Evolutionary conservation across 2,797 vertebrate species (phyloP).

Genomic region (Melanotaenia trifasciata): DNA sequence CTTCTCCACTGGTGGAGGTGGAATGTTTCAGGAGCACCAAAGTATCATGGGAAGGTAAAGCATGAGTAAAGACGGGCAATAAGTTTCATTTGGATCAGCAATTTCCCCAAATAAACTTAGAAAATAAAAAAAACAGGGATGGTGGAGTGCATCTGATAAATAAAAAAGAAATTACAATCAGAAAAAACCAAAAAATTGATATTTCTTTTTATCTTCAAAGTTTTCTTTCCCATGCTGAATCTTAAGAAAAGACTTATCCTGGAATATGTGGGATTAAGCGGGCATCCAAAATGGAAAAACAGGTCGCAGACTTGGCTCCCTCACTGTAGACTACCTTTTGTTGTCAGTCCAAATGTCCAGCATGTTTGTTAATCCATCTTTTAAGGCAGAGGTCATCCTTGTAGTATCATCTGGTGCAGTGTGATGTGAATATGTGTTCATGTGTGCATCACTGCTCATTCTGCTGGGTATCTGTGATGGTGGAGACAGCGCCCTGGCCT

Average conservation of each 20-base stretch:
- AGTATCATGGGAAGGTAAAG: conserved; percentile 26
- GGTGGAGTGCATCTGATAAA: conserved; percentile 11
- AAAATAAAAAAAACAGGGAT: background rate
- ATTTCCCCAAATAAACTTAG: background rate
- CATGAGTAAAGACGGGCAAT: background rate
- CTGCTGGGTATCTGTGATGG: conserved; percentile 91
- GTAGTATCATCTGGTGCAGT: background rate
- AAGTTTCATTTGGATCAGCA: background rate
- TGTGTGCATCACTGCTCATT: conserved; percentile 89
- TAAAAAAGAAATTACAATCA: conserved; percentile 2
- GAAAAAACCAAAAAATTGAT: too few species aligned
- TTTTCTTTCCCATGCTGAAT: background rate
- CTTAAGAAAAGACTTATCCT: background rate
- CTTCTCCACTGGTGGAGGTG: conserved; percentile 7
- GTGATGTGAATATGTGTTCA: background rate
- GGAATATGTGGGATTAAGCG: background rate
- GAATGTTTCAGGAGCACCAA: conserved; percentile 58
- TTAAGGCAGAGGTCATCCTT: background rate
- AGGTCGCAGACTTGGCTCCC: background rate
- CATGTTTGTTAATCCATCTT: conserved; percentile 11
- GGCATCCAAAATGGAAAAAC: background rate
- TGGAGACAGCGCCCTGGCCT: conserved; percentile 92
- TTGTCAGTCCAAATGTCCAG: conserved; percentile 26
- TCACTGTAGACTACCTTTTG: background rate
- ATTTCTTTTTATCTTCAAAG: too few species aligned